Evolutionary conservation across 2,797 vertebrate genomes (phyloP), one percentile per base, ranked within the genome.

Genomic region (Ataeniobius toweri): DNA sequence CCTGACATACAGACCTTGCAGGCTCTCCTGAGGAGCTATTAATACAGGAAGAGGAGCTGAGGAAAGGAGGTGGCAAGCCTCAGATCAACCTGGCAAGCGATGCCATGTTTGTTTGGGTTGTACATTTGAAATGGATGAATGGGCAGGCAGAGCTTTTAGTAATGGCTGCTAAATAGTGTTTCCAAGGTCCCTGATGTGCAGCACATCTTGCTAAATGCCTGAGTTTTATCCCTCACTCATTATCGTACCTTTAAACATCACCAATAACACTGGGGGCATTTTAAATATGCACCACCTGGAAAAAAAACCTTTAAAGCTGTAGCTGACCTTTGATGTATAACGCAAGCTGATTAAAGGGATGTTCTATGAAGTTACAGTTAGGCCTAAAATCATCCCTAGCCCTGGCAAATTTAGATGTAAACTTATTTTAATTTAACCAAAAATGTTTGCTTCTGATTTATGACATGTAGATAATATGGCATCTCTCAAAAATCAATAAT

Each of bases 11-110:
- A 91, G 93, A 91, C 90, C 90, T 91, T 86, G 89, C 83, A 48
- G 81, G 82, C 90, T 96, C 95, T 95, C 94, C 88, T 67, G 95
- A 95, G 94, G 89, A 93, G 93, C 94, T 95, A 95, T 95, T 95
- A 95, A 95, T 95, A 93, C 84, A 56, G 77, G 82, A 83, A 86
- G 82, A 83, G 80, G 65, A 91, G 89, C 88, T 86, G 88, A 87
- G 82, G 83, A 89, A 85, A 81, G 78, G 81, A 83, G 85, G 83
- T 86, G 89, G 84, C 61, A 68, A 88, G 89, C 76, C 82, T 90
- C 86, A 89, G 77, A 93, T 89, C 88, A 89, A 92, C 91, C 83
- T 90, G 88, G 89, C 87, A 82, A 88, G 88, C 80, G 55, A 79
- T 89, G 86, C 86, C 87, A 88, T 90, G 87, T 93, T 93, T 93